Evolutionary conservation across 2,113 vertebrate species (phyloP), one percentile per base, ranked within the genome.

Genomic region (Pterocles gutturalis): DNA sequence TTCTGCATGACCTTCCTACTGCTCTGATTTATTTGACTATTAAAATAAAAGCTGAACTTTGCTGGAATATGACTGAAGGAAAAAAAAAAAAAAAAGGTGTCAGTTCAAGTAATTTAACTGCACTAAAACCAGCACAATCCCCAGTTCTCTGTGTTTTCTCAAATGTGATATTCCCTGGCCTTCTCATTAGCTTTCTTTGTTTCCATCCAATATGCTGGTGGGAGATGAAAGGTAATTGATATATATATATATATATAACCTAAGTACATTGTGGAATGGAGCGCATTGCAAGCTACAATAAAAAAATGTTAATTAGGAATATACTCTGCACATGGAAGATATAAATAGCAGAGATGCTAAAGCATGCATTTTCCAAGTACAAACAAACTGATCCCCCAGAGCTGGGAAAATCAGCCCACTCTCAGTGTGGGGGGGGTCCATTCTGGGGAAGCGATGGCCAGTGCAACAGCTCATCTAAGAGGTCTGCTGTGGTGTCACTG

Each of bases 21-120:
- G 79, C 60, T 82, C 58, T 46, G 38, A 85, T 95, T 90, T 89
- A 87, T 91, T 82, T 82, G 78, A 73, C 36, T 88, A 79, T 87
- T 95, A 93, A 91, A 86, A 96, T 87, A 75, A 95, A 89, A 96
- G 3, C 76, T 43, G 62, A 93, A 75, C 58, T 72, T 64, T 33
- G 43, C n/a, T 81, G 75, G 38, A 85, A 69, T 82, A 61, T 26
- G 75, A 80, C 57, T 66, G 48, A 79, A 79, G 66, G 64, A 3
- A 73, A 38, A 86, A 25, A 64, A 76, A 79, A n/a, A n/a, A 85
- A 87, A 45, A 28, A 15, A 76, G 17, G 71, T 90, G 62, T 76
- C 65, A 73, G 36, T 43, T 83, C 33, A 78, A 31, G 26, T 91
- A 64, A 96, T 86, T 73, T 75, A 81, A 58, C 49, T 69, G 82